Evolutionary conservation across 1,140 invertebrate species (phyloP).

Genomic region (Drosophila trapezifrons): DNA sequence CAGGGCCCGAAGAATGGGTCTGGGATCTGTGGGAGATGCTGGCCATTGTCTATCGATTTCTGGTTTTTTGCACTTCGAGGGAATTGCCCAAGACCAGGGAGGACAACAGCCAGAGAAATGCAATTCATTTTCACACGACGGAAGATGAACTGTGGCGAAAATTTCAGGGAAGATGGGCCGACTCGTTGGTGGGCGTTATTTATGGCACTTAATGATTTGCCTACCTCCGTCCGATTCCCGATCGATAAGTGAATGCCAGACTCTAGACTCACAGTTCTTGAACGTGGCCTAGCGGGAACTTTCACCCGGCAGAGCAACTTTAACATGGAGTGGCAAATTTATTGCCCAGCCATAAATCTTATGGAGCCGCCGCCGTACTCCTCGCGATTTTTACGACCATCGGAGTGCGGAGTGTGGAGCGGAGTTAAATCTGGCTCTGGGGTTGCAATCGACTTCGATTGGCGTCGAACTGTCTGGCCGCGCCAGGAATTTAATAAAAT

Average conservation of each 20-base stretch:
- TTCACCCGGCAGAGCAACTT: constrained; percentile 28
- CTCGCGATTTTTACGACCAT: constrained; percentile 42
- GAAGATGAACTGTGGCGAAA: constrained; percentile 54
- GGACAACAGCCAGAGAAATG: constrained; percentile 31
- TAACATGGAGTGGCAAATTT: constrained; percentile 44
- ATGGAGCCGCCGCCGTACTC: neutral
- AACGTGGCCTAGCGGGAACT: constrained; percentile 19
- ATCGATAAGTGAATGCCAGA: constrained; percentile 59
- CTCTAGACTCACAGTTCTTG: constrained; percentile 3
- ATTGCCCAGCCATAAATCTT: constrained; percentile 52
- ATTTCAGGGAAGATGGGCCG: constrained; percentile 35
- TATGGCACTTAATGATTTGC: constrained; percentile 68
- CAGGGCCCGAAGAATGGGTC: too few species aligned
- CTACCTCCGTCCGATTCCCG: neutral
- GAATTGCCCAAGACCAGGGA: constrained; percentile 53
- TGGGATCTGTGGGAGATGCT: constrained; percentile 14
- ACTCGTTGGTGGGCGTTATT: constrained; percentile 64
- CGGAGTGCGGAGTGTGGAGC: neutral
- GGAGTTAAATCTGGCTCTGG: constrained; percentile 27
- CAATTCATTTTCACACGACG: constrained; percentile 74
- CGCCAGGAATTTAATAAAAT: constrained; percentile 51
- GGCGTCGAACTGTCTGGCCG: constrained; percentile 65
- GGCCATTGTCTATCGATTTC: constrained; percentile 75
- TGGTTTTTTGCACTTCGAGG: constrained; percentile 68
- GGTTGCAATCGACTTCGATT: constrained; percentile 47